Base-by-base conservation (phyloP, 1,140 invertebrate genomes). In the Magallana ariakensis region DNA sequence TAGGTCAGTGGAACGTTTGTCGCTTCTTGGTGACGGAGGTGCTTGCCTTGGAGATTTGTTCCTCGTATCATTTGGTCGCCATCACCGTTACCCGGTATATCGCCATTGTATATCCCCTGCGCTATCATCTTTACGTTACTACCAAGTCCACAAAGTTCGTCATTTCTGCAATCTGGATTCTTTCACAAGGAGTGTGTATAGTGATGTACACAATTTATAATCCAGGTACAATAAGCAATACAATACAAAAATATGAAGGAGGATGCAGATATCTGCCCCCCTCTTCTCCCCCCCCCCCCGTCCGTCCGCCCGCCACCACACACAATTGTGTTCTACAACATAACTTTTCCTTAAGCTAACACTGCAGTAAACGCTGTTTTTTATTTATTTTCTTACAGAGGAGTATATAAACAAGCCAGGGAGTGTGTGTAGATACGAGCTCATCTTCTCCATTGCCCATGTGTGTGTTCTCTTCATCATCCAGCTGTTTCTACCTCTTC, bases 1-100 rank as follows among this genome's bases (percentile, higher is more conserved):
- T 9, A 88, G 90, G 90, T 54, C 55, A 66, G 6, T 91, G 90
- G 90, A 85, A 89, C 8, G 87, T 89, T 7, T 91, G 90, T 87
- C 83, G 87, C 54, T n/a, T 91, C n/a, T 16, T 91, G 15, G 66
- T 91, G 10, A 80, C 85, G 33, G 85, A 88, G n/a, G 90, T 88
- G 15, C 85, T 88, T 19, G 87, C 88, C 4, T 56, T 91, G 9
- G 87, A 91, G 54, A 86, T 90, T 10, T 87, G 90, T 53, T 89
- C 90, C 11, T 87, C 88, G 6, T 91, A 91, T 62, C 85, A 87
- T 46, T 84, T 91, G 2, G 90, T 90, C 0, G 88, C 86, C 16
- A 91, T 91, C 22, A 90, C 90, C 7, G 89, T 81, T 2, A 84
- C 80, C 8, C 57, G 90, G 26, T 90, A 89, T 83, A 87, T 91